A percentile compares a stretch with the other conserved stretches of the same genome.
Conservation (phyloP, 2,888 invertebrate genomes). For the Crematogaster levior region DNA sequence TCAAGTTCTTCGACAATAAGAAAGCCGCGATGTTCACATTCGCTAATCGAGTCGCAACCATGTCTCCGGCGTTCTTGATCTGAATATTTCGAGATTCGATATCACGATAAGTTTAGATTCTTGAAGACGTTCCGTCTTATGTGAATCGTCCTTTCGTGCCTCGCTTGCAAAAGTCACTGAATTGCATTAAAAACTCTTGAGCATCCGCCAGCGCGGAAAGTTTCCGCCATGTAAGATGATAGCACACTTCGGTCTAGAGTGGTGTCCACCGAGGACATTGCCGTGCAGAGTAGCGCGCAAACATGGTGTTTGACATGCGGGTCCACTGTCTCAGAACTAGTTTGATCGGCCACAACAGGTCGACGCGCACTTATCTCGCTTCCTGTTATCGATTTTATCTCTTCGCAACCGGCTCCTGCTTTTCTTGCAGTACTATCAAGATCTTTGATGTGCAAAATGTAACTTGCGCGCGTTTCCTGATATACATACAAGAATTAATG, state of each 20-base stretch:
- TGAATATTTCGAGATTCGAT: constrained; percentile 2
- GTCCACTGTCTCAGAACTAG: constrained; percentile 79
- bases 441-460: not conserved
- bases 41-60: constrained; percentile 45
- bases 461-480: not conserved
- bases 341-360: constrained; percentile 76
- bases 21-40: constrained; percentile 42
- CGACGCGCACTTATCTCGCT: constrained; percentile 70
- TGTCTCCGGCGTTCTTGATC: constrained; percentile 33
- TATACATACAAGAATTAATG: not conserved
- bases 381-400: constrained; percentile 73
- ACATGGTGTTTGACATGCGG: constrained; percentile 79
- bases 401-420: constrained; percentile 18
- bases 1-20: constrained; percentile 35
- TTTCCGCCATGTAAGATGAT: constrained; percentile 47
- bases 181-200: constrained; percentile 44
- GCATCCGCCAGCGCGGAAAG: constrained; percentile 7
- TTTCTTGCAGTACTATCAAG: constrained; percentile 43
- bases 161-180: constrained; percentile 36
- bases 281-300: constrained; percentile 69
- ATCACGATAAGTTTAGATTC: constrained; percentile 37
- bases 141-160: constrained; percentile 32
- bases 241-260: constrained; percentile 22
- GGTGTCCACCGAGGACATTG: constrained; percentile 39
- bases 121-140: not conserved